Conservation (phyloP, 2,113 vertebrate species). For the Thinocorus orbignyianus region DNA sequence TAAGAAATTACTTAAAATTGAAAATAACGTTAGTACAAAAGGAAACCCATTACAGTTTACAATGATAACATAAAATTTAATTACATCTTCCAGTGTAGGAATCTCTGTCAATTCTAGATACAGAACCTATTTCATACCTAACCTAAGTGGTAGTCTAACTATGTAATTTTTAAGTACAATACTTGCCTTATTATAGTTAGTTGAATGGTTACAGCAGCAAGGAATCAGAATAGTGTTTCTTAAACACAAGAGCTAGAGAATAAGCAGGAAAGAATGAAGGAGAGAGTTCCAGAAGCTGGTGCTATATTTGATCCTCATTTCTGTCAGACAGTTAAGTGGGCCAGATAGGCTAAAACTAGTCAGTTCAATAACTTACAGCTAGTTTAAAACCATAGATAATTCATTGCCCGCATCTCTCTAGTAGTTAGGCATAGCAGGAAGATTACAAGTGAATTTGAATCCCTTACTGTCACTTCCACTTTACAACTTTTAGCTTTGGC, state of each 20-base stretch:
- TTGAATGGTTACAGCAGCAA: background rate
- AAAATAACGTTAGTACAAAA: background rate
- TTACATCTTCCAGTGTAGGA: background rate
- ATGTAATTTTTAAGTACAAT: background rate
- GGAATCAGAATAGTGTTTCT: background rate
- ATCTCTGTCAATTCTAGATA: background rate
- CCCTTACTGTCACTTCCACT: background rate
- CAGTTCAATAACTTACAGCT: background rate
- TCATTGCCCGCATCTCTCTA: background rate
- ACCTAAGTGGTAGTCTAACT: background rate
- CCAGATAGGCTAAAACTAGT: background rate
- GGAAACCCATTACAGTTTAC: background rate
- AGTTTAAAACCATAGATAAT: background rate
- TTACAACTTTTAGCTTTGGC: background rate
- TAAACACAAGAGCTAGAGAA: background rate
- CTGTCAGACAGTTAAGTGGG: background rate
- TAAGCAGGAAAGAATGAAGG: background rate
- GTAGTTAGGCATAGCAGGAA: background rate
- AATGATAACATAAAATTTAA: background rate
- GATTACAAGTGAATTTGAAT: background rate
- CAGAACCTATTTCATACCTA: background rate
- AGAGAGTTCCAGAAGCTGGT: background rate
- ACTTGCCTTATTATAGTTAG: background rate
- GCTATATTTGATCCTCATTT: background rate
- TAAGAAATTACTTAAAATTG: background rate